These are phyloP conservation scores for Notocelia uddmanniana DNA, from an alignment of 2,888 invertebrate genomes.

Conservation along the genomic window DNA sequence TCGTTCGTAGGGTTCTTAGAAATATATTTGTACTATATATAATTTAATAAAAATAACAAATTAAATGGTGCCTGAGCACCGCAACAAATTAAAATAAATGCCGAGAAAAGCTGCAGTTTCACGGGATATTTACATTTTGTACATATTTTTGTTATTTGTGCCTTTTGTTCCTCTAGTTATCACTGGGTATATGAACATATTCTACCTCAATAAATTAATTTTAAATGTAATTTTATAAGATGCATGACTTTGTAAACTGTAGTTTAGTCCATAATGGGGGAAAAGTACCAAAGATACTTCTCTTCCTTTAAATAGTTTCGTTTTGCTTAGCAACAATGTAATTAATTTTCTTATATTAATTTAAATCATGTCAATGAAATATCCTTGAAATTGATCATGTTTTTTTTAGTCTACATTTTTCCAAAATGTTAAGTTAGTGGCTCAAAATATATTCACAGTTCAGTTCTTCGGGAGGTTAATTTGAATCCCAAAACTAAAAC, in stretches of 20 bases:
- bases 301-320: too few species aligned
- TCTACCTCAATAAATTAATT: conserved; percentile 20
- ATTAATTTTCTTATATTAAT: background rate
- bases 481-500: background rate
- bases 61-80: conserved; percentile 51
- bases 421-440: background rate
- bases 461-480: background rate
- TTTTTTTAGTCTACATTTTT: background rate
- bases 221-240: background rate
- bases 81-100: conserved; percentile 63
- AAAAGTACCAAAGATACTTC: background rate
- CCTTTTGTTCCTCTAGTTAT: conserved; percentile 48
- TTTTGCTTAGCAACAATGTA: background rate
- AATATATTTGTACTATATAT: conserved; percentile 83
- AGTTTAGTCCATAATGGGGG: background rate
- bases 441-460: background rate
- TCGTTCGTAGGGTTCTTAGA: conserved; percentile 65
- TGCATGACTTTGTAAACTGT: background rate
- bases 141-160: conserved; percentile 54
- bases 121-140: conserved; percentile 71
- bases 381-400: background rate
- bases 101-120: conserved; percentile 46
- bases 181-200: conserved; percentile 29
- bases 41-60: conserved; percentile 67
- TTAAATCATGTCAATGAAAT: background rate